These are phyloP conservation scores for Orthonychiurus folsomi DNA, from an alignment of 2,888 invertebrate genomes.

Conservation along the genomic window DNA sequence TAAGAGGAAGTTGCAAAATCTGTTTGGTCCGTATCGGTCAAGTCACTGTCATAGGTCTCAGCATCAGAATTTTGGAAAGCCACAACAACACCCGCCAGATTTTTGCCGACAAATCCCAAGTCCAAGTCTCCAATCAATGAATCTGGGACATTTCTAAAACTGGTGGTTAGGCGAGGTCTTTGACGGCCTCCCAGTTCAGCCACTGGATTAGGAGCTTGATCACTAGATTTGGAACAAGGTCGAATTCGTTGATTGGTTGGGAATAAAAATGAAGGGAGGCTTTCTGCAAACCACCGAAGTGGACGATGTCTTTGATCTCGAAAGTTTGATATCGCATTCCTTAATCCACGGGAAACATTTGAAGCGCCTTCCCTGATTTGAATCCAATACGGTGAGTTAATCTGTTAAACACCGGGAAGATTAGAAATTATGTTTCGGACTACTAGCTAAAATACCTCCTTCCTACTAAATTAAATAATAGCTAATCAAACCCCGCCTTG, in stretches of 20 bases:
- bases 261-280: neutral
- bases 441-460: too few relatives aligned
- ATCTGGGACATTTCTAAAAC: neutral
- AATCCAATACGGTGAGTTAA: neutral
- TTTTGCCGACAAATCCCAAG: neutral
- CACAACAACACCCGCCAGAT: neutral
- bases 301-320: neutral
- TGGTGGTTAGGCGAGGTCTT: neutral
- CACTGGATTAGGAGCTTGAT: neutral
- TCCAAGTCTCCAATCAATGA: neutral
- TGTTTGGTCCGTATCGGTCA: neutral
- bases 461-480: too few relatives aligned
- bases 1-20: neutral
- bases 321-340: neutral
- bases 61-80: neutral
- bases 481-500: too few relatives aligned
- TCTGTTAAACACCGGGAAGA: too few relatives aligned
- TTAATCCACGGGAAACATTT: neutral
- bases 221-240: neutral
- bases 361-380: neutral
- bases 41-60: too few relatives aligned
- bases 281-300: neutral
- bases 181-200: neutral
- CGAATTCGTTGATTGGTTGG: neutral
- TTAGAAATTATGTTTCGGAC: too few relatives aligned